Percentiles rank a stretch among this genome's conserved stretches.
Evolutionary conservation across 1,140 invertebrate species (phyloP).

Genomic region (Xylocopa sonorina): DNA sequence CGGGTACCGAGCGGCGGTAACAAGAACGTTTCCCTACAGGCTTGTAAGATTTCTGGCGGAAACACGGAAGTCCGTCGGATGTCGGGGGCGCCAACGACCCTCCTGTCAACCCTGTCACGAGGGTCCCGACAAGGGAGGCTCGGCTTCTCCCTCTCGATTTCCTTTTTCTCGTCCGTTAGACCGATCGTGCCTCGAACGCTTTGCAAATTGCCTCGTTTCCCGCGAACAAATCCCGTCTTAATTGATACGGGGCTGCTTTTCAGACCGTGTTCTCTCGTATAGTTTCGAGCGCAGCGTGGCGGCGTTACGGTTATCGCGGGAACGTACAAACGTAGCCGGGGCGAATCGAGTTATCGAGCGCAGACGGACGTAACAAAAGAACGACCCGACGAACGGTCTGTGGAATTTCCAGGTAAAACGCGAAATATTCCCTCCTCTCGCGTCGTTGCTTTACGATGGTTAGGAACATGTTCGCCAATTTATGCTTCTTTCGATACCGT

Average conservation of each 20-base stretch:
- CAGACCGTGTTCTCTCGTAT: neutral
- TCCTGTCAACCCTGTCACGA: slow-evolving; percentile 35
- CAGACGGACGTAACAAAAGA: neutral
- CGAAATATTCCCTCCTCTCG: neutral
- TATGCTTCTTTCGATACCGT: no score
- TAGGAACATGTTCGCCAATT: neutral
- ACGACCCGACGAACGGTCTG: neutral
- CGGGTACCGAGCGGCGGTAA: slow-evolving; percentile 29
- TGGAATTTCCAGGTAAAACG: neutral
- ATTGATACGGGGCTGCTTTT: slow-evolving; percentile 46
- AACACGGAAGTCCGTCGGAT: slow-evolving; percentile 47
- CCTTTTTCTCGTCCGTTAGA: slow-evolving; percentile 25
- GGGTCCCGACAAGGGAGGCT: slow-evolving; percentile 28
- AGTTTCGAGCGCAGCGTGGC: slow-evolving; percentile 11
- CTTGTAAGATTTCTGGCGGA: slow-evolving; percentile 60
- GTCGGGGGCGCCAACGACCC: neutral
- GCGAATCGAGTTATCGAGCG: slow-evolving; percentile 20
- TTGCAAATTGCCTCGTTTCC: slow-evolving; percentile 63
- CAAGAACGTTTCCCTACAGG: slow-evolving; percentile 40
- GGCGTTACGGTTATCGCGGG: slow-evolving; percentile 17
- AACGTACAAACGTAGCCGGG: slow-evolving; percentile 5
- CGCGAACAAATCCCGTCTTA: slow-evolving; percentile 60
- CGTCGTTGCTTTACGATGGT: neutral
- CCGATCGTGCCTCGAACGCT: slow-evolving; percentile 38
- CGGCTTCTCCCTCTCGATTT: slow-evolving; percentile 34